These are phyloP conservation scores for Antitype chi DNA, from an alignment of 2,888 invertebrate species.

Conservation along the genomic window DNA sequence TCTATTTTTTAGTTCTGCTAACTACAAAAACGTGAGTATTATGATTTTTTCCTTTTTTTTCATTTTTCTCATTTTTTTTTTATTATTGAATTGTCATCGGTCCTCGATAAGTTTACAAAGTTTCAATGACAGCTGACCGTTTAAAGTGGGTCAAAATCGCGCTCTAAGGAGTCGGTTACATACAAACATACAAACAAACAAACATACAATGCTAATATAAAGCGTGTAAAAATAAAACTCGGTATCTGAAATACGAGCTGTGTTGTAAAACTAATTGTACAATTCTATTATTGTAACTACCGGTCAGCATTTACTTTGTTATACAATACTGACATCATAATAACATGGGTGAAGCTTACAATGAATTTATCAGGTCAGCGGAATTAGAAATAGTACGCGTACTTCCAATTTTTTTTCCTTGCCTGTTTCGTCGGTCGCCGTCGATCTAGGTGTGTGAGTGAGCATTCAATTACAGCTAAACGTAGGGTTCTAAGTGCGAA, in stretches of 20 bases:
- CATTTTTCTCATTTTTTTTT: too few relatives aligned
- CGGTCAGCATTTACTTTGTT: constrained; percentile 51
- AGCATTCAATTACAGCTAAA: not conserved
- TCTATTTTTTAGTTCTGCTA: too few relatives aligned
- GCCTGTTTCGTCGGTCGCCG: not conserved
- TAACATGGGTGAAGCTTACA: constrained; percentile 3
- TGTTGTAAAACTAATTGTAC: constrained; percentile 29
- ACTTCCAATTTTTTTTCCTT: not conserved
- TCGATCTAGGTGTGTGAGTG: not conserved
- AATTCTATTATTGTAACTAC: constrained; percentile 27
- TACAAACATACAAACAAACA: too few relatives aligned
- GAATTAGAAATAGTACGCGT: not conserved
- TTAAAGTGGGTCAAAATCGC: too few relatives aligned
- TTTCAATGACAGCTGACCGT: too few relatives aligned
- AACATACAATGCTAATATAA: too few relatives aligned
- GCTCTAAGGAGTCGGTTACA: too few relatives aligned
- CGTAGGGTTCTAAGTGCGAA: not conserved
- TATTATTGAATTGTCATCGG: too few relatives aligned
- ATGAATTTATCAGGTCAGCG: not conserved
- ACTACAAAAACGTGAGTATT: too few relatives aligned
- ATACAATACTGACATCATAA: constrained; percentile 31
- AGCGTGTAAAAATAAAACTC: constrained; percentile 12
- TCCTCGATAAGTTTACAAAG: too few relatives aligned
- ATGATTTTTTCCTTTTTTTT: too few relatives aligned
- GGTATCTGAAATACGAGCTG: constrained; percentile 18